Conservation (phyloP, 2,888 invertebrate genomes). For the Tenodera sinensis region DNA sequence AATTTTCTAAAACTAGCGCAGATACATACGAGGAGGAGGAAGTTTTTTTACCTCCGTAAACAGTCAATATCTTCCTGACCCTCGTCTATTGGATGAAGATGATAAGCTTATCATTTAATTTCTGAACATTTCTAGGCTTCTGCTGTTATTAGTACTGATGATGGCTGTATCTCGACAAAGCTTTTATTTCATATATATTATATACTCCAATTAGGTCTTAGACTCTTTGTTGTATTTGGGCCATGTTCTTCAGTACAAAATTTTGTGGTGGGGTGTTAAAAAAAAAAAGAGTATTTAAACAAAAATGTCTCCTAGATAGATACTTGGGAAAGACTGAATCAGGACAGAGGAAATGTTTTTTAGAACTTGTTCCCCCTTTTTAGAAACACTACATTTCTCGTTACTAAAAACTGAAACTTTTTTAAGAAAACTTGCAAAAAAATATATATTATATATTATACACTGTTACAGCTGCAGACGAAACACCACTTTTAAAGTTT, state of each 20-base stretch:
- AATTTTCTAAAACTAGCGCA: conserved; percentile 11
- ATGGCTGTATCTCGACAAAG: neutral
- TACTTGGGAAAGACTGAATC: conserved; percentile 32
- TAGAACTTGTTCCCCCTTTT: conserved; percentile 20
- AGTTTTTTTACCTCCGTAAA: neutral
- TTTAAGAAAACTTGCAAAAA: conserved; percentile 11
- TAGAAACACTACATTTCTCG: conserved; percentile 16
- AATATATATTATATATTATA: conserved; percentile 4
- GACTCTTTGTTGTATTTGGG: conserved; percentile 9
- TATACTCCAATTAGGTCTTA: conserved; percentile 14
- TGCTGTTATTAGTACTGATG: conserved; percentile 5
- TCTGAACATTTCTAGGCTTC: conserved; percentile 1
- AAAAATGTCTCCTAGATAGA: conserved; percentile 27
- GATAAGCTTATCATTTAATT: neutral
- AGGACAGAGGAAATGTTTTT: conserved; percentile 21
- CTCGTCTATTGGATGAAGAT: conserved; percentile 12
- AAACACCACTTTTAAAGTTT: neutral
- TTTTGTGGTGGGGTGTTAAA: conserved; percentile 27
- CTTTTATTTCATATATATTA: neutral
- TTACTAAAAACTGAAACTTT: conserved; percentile 8
- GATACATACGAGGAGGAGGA: neutral
- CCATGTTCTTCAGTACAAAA: conserved; percentile 31
- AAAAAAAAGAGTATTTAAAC: conserved; percentile 24
- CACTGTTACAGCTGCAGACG: neutral
- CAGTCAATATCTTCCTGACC: conserved; percentile 29